These are phyloP conservation scores for Threskiornis aethiopicus DNA, from an alignment of 2,797 vertebrate genomes.

Conservation along the genomic window DNA sequence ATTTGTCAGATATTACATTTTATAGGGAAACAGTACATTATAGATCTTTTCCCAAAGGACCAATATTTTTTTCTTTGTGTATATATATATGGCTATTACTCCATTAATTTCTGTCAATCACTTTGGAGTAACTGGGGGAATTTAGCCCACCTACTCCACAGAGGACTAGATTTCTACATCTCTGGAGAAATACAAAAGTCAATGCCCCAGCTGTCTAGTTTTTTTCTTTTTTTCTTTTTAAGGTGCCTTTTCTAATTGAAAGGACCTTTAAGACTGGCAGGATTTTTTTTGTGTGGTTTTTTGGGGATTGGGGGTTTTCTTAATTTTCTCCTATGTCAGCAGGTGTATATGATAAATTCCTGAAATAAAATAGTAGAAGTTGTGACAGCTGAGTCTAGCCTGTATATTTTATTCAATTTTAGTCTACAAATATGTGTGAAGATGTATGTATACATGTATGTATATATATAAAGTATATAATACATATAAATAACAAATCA, in stretches of 20 bases:
- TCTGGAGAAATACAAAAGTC: background rate
- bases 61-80: background rate
- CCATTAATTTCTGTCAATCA: background rate
- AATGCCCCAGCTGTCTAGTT: fast-evolving
- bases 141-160: background rate
- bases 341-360: background rate
- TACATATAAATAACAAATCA: background rate
- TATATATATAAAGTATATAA: background rate
- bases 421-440: background rate
- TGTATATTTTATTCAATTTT: background rate
- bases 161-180: background rate
- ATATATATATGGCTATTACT: background rate
- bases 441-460: background rate
- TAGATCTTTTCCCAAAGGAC: background rate
- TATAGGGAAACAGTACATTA: background rate
- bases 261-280: background rate
- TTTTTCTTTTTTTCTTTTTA: background rate
- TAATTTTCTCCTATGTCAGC: background rate
- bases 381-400: background rate
- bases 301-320: fast-evolving
- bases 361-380: background rate
- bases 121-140: background rate
- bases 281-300: background rate
- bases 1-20: background rate
- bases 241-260: background rate